These are phyloP conservation scores for Bombus balteatus DNA, from an alignment of 1,140 invertebrate genomes.

Conservation along the genomic window DNA sequence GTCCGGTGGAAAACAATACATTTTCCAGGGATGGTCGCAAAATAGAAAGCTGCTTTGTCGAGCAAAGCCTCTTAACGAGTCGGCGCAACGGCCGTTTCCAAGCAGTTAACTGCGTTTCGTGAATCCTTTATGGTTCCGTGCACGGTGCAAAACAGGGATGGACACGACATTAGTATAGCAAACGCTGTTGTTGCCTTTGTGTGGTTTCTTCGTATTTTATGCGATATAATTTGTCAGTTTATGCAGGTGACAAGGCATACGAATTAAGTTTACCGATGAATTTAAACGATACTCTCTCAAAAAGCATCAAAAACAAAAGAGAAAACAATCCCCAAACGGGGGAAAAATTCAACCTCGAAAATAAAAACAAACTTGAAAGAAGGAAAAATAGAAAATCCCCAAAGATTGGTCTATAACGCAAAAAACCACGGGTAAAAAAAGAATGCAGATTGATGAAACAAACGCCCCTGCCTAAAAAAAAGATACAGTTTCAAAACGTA, in stretches of 20 bases:
- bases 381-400: neutral
- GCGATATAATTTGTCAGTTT: neutral
- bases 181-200: neutral
- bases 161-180: neutral
- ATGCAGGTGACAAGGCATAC: neutral
- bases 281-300: neutral
- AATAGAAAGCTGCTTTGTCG: slow-evolving; percentile 47
- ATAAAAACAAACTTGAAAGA: neutral
- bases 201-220: neutral
- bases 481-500: neutral
- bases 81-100: slow-evolving; percentile 30
- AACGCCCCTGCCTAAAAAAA: neutral
- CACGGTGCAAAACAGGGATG: neutral
- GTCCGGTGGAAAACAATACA: slow-evolving; percentile 44
- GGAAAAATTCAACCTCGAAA: neutral
- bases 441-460: neutral
- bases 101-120: slow-evolving; percentile 48
- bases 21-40: slow-evolving; percentile 20
- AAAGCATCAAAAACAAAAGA: neutral
- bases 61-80: slow-evolving; percentile 51
- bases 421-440: neutral
- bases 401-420: neutral
- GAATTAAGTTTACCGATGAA: neutral
- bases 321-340: neutral
- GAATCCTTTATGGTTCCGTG: slow-evolving; percentile 30